Base-by-base conservation (phyloP, 2,113 vertebrate genomes). In the Tenebrosternarchus preto region DNA sequence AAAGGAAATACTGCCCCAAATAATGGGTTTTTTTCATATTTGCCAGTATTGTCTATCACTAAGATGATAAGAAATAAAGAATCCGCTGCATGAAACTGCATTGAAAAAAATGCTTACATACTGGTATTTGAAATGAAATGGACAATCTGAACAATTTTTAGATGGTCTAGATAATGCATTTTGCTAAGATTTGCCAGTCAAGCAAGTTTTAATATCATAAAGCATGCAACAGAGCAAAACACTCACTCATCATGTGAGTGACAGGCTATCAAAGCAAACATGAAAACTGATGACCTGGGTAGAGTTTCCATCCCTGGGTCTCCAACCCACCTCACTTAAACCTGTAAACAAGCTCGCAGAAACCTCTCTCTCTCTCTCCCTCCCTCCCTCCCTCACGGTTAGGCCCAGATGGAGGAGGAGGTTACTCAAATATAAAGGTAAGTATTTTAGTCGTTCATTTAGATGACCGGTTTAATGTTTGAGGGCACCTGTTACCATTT, bases 1-100 rank as follows among this genome's bases (percentile, higher is more conserved):
- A 68, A 82, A 72, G 76, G 80, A 82, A 73, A 73, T 60, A 69
- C 78, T 74, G 77, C 36, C 73, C 27, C 63, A 59, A 53, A 72
- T 72, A 78, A 68, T 64, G n/a, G n/a, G n/a, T 82, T 8, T 25
- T 43, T 83, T 9, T 46, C 55, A 12, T 76, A 76, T 76, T 73
- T 59, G 64, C 8, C 31, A 69, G 46, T 20, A 56, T 25, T 15
- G 25, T 53, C 19, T 19, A 29, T 6, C 43, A 66, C 16, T 56
- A 33, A 69, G 25, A 56, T 77, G 63, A 53, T 68, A 1, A 27
- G 33, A 39, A 36, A 68, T 7, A 22, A 68, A 22, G n/a, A 36
- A 56, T 57, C 53, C 12, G 6, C 39, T 31, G 24, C 36, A 27
- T 46, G 64, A 36, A n/a, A 68, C 36, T n/a, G n/a, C 31, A 19